Evolutionary conservation across 30 jellyfish, hydroid and myxozoan species (phyloP).

Genomic region (Turritopsis rubra): DNA sequence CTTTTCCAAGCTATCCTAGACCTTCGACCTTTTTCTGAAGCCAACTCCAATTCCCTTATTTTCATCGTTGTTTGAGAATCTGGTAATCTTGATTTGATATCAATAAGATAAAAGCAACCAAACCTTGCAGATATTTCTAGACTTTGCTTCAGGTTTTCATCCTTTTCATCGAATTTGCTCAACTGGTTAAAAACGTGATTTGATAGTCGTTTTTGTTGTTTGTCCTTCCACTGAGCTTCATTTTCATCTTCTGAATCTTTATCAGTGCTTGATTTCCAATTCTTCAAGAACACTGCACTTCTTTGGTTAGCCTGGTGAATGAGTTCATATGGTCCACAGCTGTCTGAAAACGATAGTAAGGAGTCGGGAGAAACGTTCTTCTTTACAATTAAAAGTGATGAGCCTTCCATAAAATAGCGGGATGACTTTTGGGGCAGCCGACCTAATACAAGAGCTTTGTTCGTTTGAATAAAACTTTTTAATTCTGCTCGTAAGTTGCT

Average conservation of each 20-base stretch:
- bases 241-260: constrained; percentile 7
- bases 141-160: background rate
- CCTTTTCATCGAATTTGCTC: constrained; percentile 4
- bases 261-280: constrained; percentile 6
- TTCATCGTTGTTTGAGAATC: constrained; percentile 43
- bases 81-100: constrained; percentile 48
- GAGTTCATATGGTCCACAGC: constrained; percentile 62
- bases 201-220: constrained; percentile 28
- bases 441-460: constrained; percentile 66
- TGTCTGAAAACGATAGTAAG: constrained; percentile 38
- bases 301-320: constrained; percentile 44
- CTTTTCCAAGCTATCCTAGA: constrained; percentile 51
- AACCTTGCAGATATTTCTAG: constrained; percentile 31
- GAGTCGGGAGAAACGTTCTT: background rate
- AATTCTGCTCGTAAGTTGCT: constrained; percentile 51
- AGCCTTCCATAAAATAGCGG: constrained; percentile 75
- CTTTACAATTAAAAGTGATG: constrained; percentile 41
- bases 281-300: constrained; percentile 25
- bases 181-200: constrained; percentile 11
- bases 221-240: constrained; percentile 28
- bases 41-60: constrained; percentile 34
- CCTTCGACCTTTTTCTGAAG: constrained; percentile 54
- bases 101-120: constrained; percentile 59
- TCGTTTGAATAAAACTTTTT: constrained; percentile 42
- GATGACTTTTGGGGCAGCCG: constrained; percentile 62